These are phyloP conservation scores for Nothocercus nigrocapillus DNA, from an alignment of 2,113 vertebrate genomes.

Conservation along the genomic window DNA sequence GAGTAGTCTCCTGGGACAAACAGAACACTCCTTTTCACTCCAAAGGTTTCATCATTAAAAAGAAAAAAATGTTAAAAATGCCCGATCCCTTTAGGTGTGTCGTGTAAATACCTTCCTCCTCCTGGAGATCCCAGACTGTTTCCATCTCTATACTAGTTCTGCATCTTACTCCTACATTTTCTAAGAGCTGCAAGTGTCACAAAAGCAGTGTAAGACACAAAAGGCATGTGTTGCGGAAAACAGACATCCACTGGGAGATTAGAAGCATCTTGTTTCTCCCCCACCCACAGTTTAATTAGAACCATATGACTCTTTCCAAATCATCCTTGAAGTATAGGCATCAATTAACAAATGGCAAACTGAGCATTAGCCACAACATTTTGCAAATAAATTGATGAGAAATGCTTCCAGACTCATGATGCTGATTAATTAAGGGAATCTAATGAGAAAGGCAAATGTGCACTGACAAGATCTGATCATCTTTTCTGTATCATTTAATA, in stretches of 20 bases:
- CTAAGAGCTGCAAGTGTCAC: neutral
- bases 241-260: neutral
- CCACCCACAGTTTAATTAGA: neutral
- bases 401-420: constrained; percentile 33
- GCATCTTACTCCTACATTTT: neutral
- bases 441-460: constrained; percentile 23
- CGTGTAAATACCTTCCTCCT: neutral
- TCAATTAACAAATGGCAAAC: neutral
- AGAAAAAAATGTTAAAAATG: neutral
- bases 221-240: neutral
- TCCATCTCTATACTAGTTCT: neutral
- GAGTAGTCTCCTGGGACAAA: neutral
- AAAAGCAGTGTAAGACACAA: neutral
- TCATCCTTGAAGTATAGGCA: neutral
- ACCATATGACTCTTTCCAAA: neutral
- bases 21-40: neutral
- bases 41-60: neutral
- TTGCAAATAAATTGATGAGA: constrained; percentile 48
- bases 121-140: neutral
- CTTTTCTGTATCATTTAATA: neutral
- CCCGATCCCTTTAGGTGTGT: neutral
- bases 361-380: constrained; percentile 33
- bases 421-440: constrained; percentile 54
- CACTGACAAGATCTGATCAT: neutral
- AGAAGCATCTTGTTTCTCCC: neutral